These are phyloP conservation scores for Saccostrea glomerata DNA, from an alignment of 1,140 invertebrate species.

Conservation along the genomic window DNA sequence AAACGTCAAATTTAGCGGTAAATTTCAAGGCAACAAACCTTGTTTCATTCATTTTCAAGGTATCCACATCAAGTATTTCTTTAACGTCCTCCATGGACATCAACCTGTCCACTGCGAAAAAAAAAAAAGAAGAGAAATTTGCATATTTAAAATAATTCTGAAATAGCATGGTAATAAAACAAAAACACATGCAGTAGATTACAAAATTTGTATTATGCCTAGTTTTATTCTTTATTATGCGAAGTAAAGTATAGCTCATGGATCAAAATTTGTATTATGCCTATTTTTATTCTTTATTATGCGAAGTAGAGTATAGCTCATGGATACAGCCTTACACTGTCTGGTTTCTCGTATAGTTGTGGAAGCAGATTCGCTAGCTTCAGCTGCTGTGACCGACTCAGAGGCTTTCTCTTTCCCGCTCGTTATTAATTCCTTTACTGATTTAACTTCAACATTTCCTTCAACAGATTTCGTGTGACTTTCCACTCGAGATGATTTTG, in stretches of 20 bases:
- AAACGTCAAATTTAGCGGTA: too few relatives aligned
- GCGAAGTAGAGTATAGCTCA: too few relatives aligned
- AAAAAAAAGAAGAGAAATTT: background rate
- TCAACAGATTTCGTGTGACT: background rate
- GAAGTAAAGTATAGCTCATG: too few relatives aligned
- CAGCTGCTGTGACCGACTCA: background rate
- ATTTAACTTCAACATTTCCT: background rate
- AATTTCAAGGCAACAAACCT: background rate
- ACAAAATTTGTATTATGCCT: too few relatives aligned
- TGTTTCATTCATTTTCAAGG: slow-evolving; percentile 39
- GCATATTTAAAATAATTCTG: background rate
- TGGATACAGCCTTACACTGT: background rate
- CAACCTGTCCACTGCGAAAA: background rate
- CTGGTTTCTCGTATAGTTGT: background rate
- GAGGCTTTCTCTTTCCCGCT: background rate
- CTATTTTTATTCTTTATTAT: too few relatives aligned
- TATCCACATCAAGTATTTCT: slow-evolving; percentile 31
- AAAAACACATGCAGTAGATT: background rate
- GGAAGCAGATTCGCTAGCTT: background rate
- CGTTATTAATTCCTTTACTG: background rate
- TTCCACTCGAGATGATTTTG: background rate
- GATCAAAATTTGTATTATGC: background rate
- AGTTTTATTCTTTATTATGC: too few relatives aligned
- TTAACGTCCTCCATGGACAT: slow-evolving; percentile 19
- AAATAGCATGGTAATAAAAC: background rate